Conservation (phyloP, 2,888 invertebrate species). For the Capitulum mitella region DNA sequence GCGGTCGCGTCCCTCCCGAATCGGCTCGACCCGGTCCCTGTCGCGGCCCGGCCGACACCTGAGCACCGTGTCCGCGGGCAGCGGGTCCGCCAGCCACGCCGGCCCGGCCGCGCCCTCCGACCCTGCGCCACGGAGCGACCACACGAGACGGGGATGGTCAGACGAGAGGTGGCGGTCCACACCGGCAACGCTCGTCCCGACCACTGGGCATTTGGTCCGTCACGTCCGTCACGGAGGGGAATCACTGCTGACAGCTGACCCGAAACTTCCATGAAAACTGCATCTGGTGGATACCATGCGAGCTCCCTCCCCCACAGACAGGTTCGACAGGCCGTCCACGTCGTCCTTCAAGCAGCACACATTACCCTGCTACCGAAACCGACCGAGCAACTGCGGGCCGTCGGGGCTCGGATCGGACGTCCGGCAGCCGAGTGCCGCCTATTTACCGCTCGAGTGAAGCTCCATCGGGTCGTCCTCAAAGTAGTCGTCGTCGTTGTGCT, state of each 20-base stretch:
- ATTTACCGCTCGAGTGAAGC: neutral
- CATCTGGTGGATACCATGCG: no score
- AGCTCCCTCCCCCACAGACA: neutral
- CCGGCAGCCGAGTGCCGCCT: neutral
- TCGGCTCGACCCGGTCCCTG: neutral
- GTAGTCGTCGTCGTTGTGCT: neutral
- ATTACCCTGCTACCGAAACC: no score
- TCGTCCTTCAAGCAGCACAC: no score
- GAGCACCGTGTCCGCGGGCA: neutral
- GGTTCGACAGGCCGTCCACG: neutral
- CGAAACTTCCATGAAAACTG: no score
- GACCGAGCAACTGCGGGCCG: no score
- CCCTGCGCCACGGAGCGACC: neutral
- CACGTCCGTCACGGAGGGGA: no score
- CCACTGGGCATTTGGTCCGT: no score
- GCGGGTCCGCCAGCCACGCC: neutral
- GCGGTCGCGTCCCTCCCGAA: neutral
- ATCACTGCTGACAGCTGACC: no score
- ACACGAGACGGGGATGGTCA: no score
- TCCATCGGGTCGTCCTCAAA: neutral
- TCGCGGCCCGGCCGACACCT: neutral
- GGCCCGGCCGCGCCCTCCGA: neutral
- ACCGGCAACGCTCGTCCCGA: no score
- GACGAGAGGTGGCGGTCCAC: no score
- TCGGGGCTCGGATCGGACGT: no score